Base-by-base conservation (phyloP, 2,888 invertebrate species). In the Poecilus cupreus region DNA sequence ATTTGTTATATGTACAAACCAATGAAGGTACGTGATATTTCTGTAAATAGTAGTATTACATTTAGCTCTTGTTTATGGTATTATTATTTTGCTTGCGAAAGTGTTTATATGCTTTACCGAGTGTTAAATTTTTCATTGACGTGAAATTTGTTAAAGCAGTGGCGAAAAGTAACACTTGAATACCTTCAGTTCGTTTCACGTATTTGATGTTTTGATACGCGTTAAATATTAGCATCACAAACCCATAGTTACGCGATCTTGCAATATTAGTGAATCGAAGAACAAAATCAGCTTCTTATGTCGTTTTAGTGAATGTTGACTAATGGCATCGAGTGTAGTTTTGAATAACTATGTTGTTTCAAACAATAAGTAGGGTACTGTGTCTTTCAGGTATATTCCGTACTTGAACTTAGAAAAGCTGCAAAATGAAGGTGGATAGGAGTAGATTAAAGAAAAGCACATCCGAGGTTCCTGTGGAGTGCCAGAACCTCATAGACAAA, bases 371-470 rank as follows among this genome's bases (percentile, higher is more conserved):
- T 37, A 26, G 18, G 26, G 18, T 76, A 32, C 16, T 76, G 54
- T 76, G n/a, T 18, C 54, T 76, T 76, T 13, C 49, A 77, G 77
- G 46, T 77, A 60, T 77, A 54, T 77, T 39, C 60, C 43, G 20
- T 77, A 57, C 60, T 77, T 75, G 74, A 75, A 60, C 13, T 77
- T 60, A 60, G 18, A 43, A 43, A 60, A 18, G 32, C 26, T 68
- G 74, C 86, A 90, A 88, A 86, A 96, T 96, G 96, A 96, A 95
- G 91, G 95, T 96, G 87, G 96, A 96, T 88, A 92, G 94, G 86
- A 93, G 92, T 86, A 94, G 95, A 89, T 90, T 95, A 86, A 95
- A 95, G 89, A 95, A 95, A 89, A 94, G 95, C 91, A 94, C 94
- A 87, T 95, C 95, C 83, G 96, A 96, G 91, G 94, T 95, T 89